Base-by-base conservation (phyloP, 2,113 vertebrate species). In the Austrofundulus limnaeus region DNA sequence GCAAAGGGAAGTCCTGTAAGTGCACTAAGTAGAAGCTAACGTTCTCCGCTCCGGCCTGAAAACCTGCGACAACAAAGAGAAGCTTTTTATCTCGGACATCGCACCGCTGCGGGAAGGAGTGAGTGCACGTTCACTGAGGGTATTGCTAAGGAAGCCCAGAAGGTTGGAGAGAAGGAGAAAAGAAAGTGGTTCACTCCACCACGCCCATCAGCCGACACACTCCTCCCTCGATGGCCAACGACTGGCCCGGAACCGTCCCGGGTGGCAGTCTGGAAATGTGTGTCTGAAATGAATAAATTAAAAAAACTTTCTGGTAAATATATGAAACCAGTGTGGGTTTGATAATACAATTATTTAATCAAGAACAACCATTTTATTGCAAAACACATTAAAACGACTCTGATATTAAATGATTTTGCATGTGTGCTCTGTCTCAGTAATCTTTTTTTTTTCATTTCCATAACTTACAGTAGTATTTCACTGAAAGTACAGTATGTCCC, bases 231-330 rank as follows among this genome's bases (percentile, higher is more conserved):
- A 99, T 98, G n/a, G 97, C 97, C 84, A 99, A 92, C 0, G 97
- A 98, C 89, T 97, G 97, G 80, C 97, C 97, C 16, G 97, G 95
- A 77, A 97, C 94, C 0, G 96, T 97, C 60, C 96, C 97, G 0
- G 96, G 94, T 74, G 97, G 97, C 77, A 99, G 93, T 87, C 97
- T 95, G 72, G 97, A 99, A 92, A 99, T 99, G 89, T 97, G 97
- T 62, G 97, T 98, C 97, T 99, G 93, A 11, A 54, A 37, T 34
- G 10, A 34, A 34, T 34, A n/a, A 16, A 20, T 20, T 2, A 54
- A 54, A 46, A 11, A 19, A 46, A 46, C 43, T 20, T 20, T n/a
- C 1, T 11, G 17, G 10, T 17, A 46, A 46, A 46, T 46, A 46
- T 11, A 45, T 2, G 15, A 43, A 46, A 11, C 59, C 85, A 87